A percentile compares a stretch with the other conserved stretches of the same genome.
Conservation (phyloP, 1,140 invertebrate species). For the Orius laevigatus region DNA sequence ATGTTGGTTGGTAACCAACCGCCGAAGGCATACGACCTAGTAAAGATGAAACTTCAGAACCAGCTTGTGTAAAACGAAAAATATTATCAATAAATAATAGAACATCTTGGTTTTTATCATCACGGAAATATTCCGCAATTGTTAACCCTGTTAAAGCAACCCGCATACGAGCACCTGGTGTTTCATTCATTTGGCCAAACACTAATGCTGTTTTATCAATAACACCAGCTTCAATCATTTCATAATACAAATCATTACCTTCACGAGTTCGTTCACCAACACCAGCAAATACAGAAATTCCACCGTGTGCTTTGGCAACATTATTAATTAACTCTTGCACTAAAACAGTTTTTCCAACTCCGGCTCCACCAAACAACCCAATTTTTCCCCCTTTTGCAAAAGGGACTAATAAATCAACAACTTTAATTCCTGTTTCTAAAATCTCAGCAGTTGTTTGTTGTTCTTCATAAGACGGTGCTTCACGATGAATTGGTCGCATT, state of each 20-base stretch:
- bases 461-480: neutral
- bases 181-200: constrained; percentile 79
- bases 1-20: constrained; percentile 62
- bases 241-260: constrained; percentile 61
- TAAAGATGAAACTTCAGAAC: constrained; percentile 67
- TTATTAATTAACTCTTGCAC: constrained; percentile 71
- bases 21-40: constrained; percentile 68
- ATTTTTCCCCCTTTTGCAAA: constrained; percentile 58
- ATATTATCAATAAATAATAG: constrained; percentile 83
- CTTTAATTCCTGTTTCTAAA: constrained; percentile 3
- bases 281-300: constrained; percentile 63
- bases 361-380: constrained; percentile 60
- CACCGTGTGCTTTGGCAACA: constrained; percentile 58
- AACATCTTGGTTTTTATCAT: constrained; percentile 73
- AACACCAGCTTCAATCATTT: constrained; percentile 46
- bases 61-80: constrained; percentile 71
- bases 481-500: neutral
- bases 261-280: constrained; percentile 62
- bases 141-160: constrained; percentile 69
- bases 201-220: constrained; percentile 46
- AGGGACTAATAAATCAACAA: constrained; percentile 29
- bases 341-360: constrained; percentile 61
- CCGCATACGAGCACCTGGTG: constrained; percentile 64
- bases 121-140: constrained; percentile 66
- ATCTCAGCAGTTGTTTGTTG: neutral